phyloP scores from a whole-genome alignment of 1,140 invertebrate genomes.

The Pseudomyrmex pallidus region DNA sequence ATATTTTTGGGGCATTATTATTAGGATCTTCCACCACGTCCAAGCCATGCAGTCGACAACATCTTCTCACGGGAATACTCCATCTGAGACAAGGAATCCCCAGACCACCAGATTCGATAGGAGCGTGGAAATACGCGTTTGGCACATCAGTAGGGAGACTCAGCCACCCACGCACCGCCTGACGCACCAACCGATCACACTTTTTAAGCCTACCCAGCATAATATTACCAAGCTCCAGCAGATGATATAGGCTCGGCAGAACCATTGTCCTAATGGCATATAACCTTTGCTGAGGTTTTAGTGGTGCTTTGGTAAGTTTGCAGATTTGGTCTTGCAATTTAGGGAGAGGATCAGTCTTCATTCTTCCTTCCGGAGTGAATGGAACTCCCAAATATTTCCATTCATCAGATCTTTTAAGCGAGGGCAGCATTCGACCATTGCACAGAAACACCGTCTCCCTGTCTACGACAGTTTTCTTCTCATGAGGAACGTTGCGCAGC shows the following conservation, averaged over 20 bases:
- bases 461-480: too few species aligned
- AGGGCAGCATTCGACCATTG: background rate
- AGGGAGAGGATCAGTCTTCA: background rate
- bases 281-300: conserved; percentile 59
- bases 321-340: background rate
- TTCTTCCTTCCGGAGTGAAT: conserved; percentile 37
- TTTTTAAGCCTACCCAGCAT: conserved; percentile 11
- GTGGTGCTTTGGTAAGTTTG: conserved; percentile 33
- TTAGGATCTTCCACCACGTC: too few species aligned
- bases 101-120: too few species aligned
- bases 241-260: background rate
- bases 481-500: background rate
- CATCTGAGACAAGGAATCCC: too few species aligned
- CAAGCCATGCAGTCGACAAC: too few species aligned
- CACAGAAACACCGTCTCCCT: conserved; percentile 4
- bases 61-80: too few species aligned
- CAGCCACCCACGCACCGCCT: too few species aligned
- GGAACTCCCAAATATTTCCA: conserved; percentile 66
- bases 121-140: too few species aligned
- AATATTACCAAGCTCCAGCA: background rate
- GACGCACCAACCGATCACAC: conserved; percentile 25
- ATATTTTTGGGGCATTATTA: too few species aligned
- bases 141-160: too few species aligned
- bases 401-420: conserved; percentile 61
- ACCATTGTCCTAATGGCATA: conserved; percentile 20